Percentiles rank a stretch among this genome's conserved stretches.
phyloP scores from a whole-genome alignment of 2,888 invertebrate genomes.

The Oligia fasciuncula region DNA sequence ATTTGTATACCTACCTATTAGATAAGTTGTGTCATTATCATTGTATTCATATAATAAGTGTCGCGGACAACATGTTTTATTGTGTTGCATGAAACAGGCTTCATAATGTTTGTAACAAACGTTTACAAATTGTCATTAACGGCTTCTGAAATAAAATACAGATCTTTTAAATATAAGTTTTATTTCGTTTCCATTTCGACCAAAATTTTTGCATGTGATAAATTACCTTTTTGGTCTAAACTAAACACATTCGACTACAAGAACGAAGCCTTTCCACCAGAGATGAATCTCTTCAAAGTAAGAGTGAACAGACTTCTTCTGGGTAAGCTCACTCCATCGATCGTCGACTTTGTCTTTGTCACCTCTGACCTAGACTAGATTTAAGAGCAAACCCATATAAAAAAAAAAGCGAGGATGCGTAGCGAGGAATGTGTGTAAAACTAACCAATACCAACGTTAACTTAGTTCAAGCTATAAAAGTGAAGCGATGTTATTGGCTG shows the following conservation, averaged over 20 bases:
- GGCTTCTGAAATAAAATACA: constrained; percentile 66
- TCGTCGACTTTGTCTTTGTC: no score
- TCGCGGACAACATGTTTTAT: constrained; percentile 33
- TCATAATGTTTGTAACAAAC: constrained; percentile 47
- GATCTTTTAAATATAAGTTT: constrained; percentile 55
- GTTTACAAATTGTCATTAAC: constrained; percentile 53
- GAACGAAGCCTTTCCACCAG: no score
- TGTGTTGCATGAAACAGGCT: constrained; percentile 48
- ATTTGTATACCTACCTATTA: constrained; percentile 49
- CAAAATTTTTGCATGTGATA: background rate
- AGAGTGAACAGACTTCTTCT: no score
- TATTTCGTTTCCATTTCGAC: constrained; percentile 45
- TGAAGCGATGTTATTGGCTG: no score
- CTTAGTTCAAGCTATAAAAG: no score
- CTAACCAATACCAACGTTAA: no score
- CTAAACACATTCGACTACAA: background rate
- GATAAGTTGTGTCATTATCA: constrained; percentile 49
- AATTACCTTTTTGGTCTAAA: background rate
- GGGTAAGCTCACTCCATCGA: no score
- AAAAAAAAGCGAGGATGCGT: no score
- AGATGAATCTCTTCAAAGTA: no score
- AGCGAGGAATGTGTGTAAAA: no score
- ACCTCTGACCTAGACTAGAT: no score
- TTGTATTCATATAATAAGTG: constrained; percentile 35
- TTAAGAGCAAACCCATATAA: no score